These are phyloP conservation scores for Hecatera dysodea DNA, from an alignment of 2,888 invertebrate genomes.

Conservation along the genomic window DNA sequence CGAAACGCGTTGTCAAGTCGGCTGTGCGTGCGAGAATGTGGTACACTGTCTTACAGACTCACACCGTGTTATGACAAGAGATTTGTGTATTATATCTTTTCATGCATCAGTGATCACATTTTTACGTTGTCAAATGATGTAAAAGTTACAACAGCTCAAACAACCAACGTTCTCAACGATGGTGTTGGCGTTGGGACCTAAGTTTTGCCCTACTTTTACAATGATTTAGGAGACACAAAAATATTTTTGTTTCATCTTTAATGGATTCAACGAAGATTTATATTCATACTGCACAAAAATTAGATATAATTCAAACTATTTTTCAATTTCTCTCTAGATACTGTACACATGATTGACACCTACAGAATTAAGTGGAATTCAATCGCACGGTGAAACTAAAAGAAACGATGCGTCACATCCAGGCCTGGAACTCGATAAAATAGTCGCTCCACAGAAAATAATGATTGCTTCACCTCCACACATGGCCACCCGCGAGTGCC, in stretches of 20 bases:
- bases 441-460: conserved; percentile 61
- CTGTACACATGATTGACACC: conserved; percentile 20
- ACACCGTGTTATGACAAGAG: conserved; percentile 28
- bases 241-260: neutral
- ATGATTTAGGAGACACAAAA: neutral
- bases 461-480: conserved; percentile 65
- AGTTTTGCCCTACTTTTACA: conserved; percentile 1
- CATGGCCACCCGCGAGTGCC: conserved; percentile 58
- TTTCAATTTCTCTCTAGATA: neutral
- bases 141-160: conserved; percentile 11
- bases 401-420: conserved; percentile 68
- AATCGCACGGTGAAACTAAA: conserved; percentile 40
- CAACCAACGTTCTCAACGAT: neutral
- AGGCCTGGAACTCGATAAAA: conserved; percentile 63
- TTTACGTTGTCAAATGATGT: conserved; percentile 19
- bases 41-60: conserved; percentile 36
- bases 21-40: conserved; percentile 54
- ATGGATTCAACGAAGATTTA: neutral
- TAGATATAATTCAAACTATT: neutral
- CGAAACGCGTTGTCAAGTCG: conserved; percentile 37
- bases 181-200: neutral
- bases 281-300: neutral
- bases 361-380: conserved; percentile 36
- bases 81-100: conserved; percentile 37
- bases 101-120: conserved; percentile 30